A percentile compares a stretch with the other conserved stretches of the same genome.
Evolutionary conservation across 1,140 invertebrate genomes (phyloP).

Genomic region (Batillaria attramentaria): DNA sequence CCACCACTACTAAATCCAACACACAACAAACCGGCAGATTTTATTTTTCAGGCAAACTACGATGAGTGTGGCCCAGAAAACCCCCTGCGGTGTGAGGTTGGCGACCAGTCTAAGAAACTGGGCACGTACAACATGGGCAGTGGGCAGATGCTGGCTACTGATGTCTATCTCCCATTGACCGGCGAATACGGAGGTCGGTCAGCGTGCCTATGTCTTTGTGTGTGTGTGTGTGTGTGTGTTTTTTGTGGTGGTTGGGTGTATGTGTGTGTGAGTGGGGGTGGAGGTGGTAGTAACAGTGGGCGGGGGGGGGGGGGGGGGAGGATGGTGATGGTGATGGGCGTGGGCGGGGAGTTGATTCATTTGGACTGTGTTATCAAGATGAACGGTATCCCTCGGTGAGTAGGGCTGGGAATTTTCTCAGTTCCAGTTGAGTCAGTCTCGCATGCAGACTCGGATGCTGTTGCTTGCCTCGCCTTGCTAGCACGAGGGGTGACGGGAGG

Average conservation of each 20-base stretch:
- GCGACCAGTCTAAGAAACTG: conserved; percentile 88
- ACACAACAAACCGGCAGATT: no score
- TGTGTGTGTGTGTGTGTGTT: not conserved
- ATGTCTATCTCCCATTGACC: conserved; percentile 88
- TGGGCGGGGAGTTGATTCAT: no score
- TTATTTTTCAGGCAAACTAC: conserved; percentile 74
- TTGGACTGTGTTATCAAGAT: no score
- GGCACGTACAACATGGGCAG: conserved; percentile 88
- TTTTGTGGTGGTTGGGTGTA: no score
- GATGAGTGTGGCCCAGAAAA: conserved; percentile 89
- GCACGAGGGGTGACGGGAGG: no score
- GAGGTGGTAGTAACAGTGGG: not conserved
- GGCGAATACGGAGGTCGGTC: conserved; percentile 70
- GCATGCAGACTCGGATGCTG: not conserved
- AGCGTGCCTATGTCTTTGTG: no score
- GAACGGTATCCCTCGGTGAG: not conserved
- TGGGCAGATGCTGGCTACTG: conserved; percentile 84
- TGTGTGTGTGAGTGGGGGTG: not conserved
- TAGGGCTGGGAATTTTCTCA: not conserved
- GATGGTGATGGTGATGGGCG: not conserved
- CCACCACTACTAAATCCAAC: no score
- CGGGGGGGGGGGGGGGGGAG: no score
- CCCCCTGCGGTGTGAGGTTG: conserved; percentile 92
- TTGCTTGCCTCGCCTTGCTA: not conserved
- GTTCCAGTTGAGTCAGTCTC: not conserved